Percentiles rank a stretch among this genome's conserved stretches.
These are phyloP conservation scores for Drosophila varians DNA, from an alignment of 1,140 invertebrate genomes.

Conservation along the genomic window DNA sequence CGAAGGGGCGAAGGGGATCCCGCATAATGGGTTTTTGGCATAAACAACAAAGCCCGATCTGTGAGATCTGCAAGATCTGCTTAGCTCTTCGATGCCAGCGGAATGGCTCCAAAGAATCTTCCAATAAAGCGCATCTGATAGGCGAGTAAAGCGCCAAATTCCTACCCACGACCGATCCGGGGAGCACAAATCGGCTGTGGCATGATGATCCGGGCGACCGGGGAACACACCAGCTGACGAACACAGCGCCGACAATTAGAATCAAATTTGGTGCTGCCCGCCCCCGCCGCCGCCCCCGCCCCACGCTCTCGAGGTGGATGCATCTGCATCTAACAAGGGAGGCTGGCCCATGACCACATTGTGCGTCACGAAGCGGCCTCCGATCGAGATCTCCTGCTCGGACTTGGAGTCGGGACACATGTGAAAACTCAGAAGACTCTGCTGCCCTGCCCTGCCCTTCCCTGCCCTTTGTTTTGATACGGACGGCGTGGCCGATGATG, in stretches of 20 bases:
- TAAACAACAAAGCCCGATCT: neutral
- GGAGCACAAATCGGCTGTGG: constrained; percentile 35
- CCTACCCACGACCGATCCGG: constrained; percentile 19
- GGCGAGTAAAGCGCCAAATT: constrained; percentile 42
- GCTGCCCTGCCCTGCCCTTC: constrained; percentile 29
- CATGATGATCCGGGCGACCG: constrained; percentile 29
- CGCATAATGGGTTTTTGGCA: neutral
- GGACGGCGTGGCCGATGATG: constrained; percentile 73
- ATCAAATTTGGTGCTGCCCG: constrained; percentile 68
- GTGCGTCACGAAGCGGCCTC: constrained; percentile 67
- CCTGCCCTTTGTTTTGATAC: constrained; percentile 64
- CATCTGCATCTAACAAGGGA: constrained; percentile 46
- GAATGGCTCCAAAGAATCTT: constrained; percentile 23
- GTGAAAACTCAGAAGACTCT: constrained; percentile 28
- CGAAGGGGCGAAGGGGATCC: neutral
- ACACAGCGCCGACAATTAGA: constrained; percentile 69
- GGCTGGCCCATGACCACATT: constrained; percentile 59
- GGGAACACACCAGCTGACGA: constrained; percentile 32
- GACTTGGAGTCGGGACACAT: constrained; percentile 14
- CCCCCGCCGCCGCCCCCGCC: neutral
- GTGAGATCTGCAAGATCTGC: neutral
- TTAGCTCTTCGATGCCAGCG: neutral
- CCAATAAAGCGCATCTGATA: constrained; percentile 33
- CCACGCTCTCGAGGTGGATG: neutral
- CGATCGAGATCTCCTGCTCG: constrained; percentile 40